phyloP scores from a whole-genome alignment of 1,140 invertebrate genomes.

The Trissolcus basalis region DNA sequence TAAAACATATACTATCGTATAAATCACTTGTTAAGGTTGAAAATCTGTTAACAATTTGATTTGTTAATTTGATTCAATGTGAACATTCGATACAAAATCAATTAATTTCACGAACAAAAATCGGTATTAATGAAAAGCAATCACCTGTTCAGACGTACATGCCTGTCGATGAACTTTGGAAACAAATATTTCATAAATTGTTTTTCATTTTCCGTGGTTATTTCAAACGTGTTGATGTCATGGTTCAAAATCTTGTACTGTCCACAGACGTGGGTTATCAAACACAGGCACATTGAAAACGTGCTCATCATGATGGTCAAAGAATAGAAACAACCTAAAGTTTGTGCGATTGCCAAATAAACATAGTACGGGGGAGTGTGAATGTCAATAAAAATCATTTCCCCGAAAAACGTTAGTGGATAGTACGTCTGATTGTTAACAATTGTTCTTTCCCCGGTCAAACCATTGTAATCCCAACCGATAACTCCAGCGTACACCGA shows the following conservation, averaged over 20 bases:
- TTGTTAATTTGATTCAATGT: too few relatives aligned
- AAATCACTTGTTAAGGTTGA: too few relatives aligned
- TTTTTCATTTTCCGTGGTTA: background rate
- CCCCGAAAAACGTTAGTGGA: conserved; percentile 5
- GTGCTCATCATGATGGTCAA: conserved; percentile 3
- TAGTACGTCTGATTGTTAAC: conserved; percentile 11
- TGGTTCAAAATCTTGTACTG: conserved; percentile 1
- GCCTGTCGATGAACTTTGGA: conserved; percentile 6
- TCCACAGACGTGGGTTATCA: conserved; percentile 10
- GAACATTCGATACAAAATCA: too few relatives aligned
- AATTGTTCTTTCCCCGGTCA: background rate
- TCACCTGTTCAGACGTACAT: conserved; percentile 23
- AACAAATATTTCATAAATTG: background rate
- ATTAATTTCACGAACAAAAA: too few relatives aligned
- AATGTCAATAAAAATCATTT: conserved; percentile 3
- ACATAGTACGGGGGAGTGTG: conserved; percentile 12
- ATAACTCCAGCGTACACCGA: background rate
- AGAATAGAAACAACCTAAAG: background rate
- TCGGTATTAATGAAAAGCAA: too few relatives aligned
- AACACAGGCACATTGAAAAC: background rate
- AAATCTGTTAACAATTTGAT: too few relatives aligned
- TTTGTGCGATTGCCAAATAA: conserved; percentile 4
- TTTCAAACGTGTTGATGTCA: background rate
- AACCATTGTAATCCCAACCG: conserved; percentile 7
- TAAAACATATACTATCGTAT: too few relatives aligned